Percentiles rank a stretch among this genome's conserved stretches.
phyloP scores from a whole-genome alignment of 2,113 vertebrate species.

The Tachysurus fulvidraco region DNA sequence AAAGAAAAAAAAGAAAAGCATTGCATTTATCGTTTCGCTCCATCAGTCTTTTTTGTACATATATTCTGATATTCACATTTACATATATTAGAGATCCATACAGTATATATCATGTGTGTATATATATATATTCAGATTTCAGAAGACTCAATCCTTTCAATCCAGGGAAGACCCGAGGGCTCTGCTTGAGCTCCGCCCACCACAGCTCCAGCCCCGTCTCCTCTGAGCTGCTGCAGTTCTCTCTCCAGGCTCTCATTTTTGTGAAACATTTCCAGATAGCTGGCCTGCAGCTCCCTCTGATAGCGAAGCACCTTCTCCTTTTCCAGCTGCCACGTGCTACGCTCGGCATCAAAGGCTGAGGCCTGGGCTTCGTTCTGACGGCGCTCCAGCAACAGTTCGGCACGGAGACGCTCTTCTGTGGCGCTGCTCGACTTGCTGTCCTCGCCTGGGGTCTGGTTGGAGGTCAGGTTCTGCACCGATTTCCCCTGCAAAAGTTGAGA shows the following conservation, averaged over 20 bases:
- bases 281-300: constrained; percentile 87
- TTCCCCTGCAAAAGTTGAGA: constrained; percentile 11
- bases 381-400: constrained; percentile 88
- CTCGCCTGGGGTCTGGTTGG: constrained; percentile 60
- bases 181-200: constrained; percentile 51
- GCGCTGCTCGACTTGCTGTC: constrained; percentile 56
- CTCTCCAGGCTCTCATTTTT: constrained; percentile 85
- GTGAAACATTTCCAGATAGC: constrained; percentile 95
- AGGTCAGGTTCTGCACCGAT: constrained; percentile 7
- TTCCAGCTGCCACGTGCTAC: constrained; percentile 91
- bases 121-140: constrained; percentile 81
- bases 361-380: constrained; percentile 90
- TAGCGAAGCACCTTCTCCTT: constrained; percentile 84
- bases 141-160: constrained; percentile 89
- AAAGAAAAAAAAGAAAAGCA: not conserved
- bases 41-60: not conserved
- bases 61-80: not conserved
- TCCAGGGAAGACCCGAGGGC: constrained; percentile 81
- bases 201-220: constrained; percentile 62
- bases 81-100: not conserved
- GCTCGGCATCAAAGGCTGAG: constrained; percentile 86
- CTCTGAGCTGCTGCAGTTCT: constrained; percentile 78
- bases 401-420: constrained; percentile 83
- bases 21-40: not conserved
- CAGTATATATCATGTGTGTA: not conserved